Conservation (phyloP, 2,113 vertebrate genomes). For the Eolophus roseicapilla region DNA sequence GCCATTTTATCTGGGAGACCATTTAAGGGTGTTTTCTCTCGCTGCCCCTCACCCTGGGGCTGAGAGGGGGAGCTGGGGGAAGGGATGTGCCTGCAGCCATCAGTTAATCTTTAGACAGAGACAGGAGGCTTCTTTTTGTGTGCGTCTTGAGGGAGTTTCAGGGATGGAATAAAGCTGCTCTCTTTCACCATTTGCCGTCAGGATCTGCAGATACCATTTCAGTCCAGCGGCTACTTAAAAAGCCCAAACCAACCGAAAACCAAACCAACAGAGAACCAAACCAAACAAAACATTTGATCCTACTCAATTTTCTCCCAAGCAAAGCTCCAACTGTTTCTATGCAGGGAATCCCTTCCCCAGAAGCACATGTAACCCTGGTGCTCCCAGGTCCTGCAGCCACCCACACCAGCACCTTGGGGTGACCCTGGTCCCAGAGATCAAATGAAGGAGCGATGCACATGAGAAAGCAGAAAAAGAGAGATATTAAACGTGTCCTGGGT, state of each 20-base stretch:
- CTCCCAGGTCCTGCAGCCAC: background rate
- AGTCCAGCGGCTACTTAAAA: background rate
- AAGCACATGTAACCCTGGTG: rapidly evolving
- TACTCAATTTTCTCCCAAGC: background rate
- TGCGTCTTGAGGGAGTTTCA: conserved; percentile 34
- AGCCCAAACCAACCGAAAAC: background rate
- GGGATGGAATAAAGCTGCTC: conserved; percentile 13
- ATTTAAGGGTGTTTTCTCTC: conserved; percentile 57
- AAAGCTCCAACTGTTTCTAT: background rate
- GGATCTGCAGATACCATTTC: background rate
- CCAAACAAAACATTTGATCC: background rate
- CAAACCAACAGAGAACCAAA: background rate
- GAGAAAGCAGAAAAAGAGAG: background rate
- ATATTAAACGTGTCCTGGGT: rapidly evolving
- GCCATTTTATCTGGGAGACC: conserved; percentile 36
- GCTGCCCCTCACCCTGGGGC: conserved; percentile 16
- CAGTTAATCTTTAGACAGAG: conserved; percentile 70
- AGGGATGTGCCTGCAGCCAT: conserved; percentile 61
- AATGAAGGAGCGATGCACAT: rapidly evolving
- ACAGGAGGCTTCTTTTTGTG: conserved; percentile 55
- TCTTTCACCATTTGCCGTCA: background rate
- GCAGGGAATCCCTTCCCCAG: background rate
- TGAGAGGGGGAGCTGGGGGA: conserved; percentile 57
- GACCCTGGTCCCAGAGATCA: rapidly evolving
- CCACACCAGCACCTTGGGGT: background rate